Evolutionary conservation across 1,140 invertebrate genomes (phyloP).

Genomic region (Microplitis mediator): DNA sequence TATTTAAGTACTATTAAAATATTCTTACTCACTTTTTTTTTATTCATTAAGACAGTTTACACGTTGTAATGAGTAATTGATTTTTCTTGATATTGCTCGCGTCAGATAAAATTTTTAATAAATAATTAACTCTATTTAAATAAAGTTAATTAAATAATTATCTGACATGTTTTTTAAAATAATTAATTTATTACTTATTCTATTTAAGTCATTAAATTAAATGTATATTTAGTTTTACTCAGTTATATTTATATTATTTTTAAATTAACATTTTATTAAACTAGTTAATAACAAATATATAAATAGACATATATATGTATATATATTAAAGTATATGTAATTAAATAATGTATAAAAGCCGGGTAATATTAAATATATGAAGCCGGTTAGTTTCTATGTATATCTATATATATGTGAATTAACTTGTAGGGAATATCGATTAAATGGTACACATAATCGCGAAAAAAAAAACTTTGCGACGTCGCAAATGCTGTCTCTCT

Average conservation of each 20-base stretch:
- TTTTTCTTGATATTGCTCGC: background rate
- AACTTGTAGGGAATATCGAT: background rate
- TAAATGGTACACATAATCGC: background rate
- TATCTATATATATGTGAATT: too few relatives aligned
- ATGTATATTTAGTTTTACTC: too few relatives aligned
- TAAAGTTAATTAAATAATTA: background rate
- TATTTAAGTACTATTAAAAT: background rate
- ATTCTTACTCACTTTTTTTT: background rate
- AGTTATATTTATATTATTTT: too few relatives aligned
- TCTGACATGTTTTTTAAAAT: background rate
- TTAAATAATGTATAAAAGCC: background rate
- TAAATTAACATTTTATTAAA: too few relatives aligned
- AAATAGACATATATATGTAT: too few relatives aligned
- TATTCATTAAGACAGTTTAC: background rate
- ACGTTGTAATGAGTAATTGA: background rate
- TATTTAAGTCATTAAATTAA: too few relatives aligned
- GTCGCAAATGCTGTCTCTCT: conserved; percentile 30
- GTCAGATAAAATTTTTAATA: background rate
- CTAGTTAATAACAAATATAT: too few relatives aligned
- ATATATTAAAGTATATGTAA: too few relatives aligned
- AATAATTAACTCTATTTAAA: background rate
- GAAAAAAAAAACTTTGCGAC: conserved; percentile 13
- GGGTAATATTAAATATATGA: background rate
- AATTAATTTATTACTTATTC: too few relatives aligned
- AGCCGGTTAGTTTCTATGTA: background rate